phyloP scores from a whole-genome alignment of 2,797 vertebrate species.

The Otus scops region DNA sequence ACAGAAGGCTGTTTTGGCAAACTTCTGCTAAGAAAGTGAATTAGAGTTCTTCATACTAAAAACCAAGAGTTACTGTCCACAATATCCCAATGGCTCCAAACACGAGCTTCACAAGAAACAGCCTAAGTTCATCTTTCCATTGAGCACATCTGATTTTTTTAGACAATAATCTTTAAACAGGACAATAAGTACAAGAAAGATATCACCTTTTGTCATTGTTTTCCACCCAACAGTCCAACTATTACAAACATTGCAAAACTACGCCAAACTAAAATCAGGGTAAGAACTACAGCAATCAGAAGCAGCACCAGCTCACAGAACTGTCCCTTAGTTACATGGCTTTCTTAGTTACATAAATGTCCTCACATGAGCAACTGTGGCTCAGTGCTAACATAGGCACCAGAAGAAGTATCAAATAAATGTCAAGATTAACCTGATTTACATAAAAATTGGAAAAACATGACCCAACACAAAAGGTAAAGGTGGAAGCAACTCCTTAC shows the following conservation, averaged over 20 bases:
- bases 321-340: not conserved
- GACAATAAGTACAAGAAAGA: not conserved
- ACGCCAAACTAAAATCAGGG: not conserved
- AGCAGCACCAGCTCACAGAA: not conserved
- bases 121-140: not conserved
- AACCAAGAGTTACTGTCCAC: not conserved
- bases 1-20: not conserved
- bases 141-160: not conserved
- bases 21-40: not conserved
- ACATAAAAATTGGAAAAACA: not conserved
- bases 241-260: not conserved
- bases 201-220: not conserved
- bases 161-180: not conserved
- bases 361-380: not conserved
- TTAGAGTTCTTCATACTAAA: not conserved
- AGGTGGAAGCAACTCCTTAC: not conserved
- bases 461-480: not conserved
- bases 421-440: not conserved
- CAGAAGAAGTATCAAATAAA: not conserved
- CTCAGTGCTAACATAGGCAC: not conserved
- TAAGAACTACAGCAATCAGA: not conserved
- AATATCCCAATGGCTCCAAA: not conserved
- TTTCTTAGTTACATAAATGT: not conserved
- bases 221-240: not conserved
- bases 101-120: not conserved